These are phyloP conservation scores for Pelobates cultripes DNA, from an alignment of 2,797 vertebrate genomes.

Conservation along the genomic window DNA sequence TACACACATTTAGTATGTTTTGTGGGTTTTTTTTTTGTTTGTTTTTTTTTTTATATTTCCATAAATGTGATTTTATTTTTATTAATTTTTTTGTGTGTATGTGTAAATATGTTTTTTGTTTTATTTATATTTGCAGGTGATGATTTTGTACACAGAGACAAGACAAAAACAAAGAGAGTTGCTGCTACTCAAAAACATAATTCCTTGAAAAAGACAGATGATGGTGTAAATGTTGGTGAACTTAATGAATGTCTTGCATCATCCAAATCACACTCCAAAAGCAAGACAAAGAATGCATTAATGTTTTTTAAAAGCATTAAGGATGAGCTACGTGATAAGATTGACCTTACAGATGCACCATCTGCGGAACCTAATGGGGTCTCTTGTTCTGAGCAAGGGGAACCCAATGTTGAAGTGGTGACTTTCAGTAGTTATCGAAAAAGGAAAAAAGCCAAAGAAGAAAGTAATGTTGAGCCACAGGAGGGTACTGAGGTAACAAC, in stretches of 20 bases:
- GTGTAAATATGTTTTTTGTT: not conserved
- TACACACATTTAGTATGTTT: too few relatives aligned
- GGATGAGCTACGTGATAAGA: slow-evolving; percentile 51
- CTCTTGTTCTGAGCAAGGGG: not conserved
- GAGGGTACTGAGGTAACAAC: slow-evolving; percentile 60
- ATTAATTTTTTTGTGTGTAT: not conserved
- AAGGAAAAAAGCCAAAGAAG: slow-evolving; percentile 63
- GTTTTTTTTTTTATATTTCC: too few relatives aligned
- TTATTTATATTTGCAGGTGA: slow-evolving; percentile 59
- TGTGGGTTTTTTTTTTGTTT: too few relatives aligned
- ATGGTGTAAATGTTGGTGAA: not conserved
- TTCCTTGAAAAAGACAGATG: not conserved
- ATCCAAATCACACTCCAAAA: not conserved
- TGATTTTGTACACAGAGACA: slow-evolving; percentile 53
- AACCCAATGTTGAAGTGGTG: slow-evolving; percentile 73
- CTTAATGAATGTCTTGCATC: not conserved
- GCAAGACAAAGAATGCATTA: slow-evolving; percentile 53
- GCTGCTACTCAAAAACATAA: not conserved
- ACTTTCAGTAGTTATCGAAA: slow-evolving; percentile 75
- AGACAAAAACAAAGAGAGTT: slow-evolving; percentile 60
- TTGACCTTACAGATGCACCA: not conserved
- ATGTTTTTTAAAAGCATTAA: slow-evolving; percentile 63
- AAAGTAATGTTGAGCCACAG: not conserved
- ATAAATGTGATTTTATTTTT: too few relatives aligned
- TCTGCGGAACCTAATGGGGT: not conserved